Percentiles rank a stretch among this genome's conserved stretches.
phyloP scores from a whole-genome alignment of 64 coral and sea anemone species.

The Porites australiensis region DNA sequence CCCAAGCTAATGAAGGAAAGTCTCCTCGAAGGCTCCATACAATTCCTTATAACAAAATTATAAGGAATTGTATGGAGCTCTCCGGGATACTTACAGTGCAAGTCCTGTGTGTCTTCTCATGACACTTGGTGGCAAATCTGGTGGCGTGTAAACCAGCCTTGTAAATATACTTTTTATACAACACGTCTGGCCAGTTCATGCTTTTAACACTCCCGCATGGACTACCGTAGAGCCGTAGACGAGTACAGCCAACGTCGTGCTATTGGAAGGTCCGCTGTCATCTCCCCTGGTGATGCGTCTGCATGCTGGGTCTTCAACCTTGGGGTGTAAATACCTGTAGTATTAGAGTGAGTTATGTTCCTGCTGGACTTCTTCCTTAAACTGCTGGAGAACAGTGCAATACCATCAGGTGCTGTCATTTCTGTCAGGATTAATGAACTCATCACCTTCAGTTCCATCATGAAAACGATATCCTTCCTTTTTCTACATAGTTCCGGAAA shows the following conservation, averaged over 20 bases:
- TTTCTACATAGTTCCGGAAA: not conserved
- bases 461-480: not conserved
- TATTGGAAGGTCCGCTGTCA: slow-evolving; percentile 9
- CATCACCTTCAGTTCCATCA: not conserved
- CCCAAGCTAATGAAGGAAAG: no score
- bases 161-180: no score
- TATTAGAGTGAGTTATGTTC: slow-evolving; percentile 15
- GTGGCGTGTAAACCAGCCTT: no score
- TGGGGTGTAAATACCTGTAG: not conserved
- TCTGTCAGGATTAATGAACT: not conserved
- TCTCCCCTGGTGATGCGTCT: not conserved
- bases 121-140: no score
- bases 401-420: slow-evolving; percentile 2
- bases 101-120: no score
- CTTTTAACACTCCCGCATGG: not conserved
- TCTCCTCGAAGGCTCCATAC: no score
- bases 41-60: no score
- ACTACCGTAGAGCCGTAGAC: slow-evolving; percentile 12
- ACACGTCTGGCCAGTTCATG: not conserved
- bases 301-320: not conserved
- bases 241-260: not conserved
- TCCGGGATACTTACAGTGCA: no score
- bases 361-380: not conserved
- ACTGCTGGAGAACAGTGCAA: not conserved
- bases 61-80: no score